Base-by-base conservation (phyloP, 1,140 invertebrate species). In the Physella acuta region DNA sequence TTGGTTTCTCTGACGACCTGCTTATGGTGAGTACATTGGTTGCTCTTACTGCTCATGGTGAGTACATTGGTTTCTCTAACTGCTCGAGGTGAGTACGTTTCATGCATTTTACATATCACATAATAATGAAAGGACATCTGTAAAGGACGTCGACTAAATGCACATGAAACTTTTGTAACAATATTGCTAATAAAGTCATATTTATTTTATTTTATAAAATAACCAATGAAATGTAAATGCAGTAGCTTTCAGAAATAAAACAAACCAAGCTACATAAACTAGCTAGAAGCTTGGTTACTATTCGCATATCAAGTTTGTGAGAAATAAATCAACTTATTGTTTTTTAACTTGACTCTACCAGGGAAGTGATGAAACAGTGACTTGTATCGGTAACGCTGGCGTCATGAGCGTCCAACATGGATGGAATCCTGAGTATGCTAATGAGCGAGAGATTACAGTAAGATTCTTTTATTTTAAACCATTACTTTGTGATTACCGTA, bases 361-460 rank as follows among this genome's bases (percentile, higher is more conserved):
- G 63, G 63, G 63, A 2, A n/a, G 55, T 20, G 63, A 66, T 66
- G 63, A 53, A 33, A 53, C 63, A 3, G 33, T 66, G 1, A 34
- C 63, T 5, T 66, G 63, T 44, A 34, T 36, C 3, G 33, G 26
- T 24, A 2, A 55, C 3, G 49, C 20, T 11, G 31, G 26, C 8
- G 3, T 16, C 11, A 20, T 55, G 14, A 53, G 30, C 26, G 51
- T 66, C 17, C 63, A 66, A 26, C 30, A 66, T 34, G 51, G 63
- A 24, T 66, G 51, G 49, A 66, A 66, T 36, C 63, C 63, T 37
- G 31, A 16, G 2, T 44, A 55, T 16, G 20, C 17, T 51, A 66
- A 66, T 44, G 63, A 66, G 2, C 26, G 49, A n/a, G 4, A 44
- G 24, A 5, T 55, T 2, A 66, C 33, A 34, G 63, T 66, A 55